Conservation (phyloP, 2,797 vertebrate genomes). For the Mormyrops boulengeri region DNA sequence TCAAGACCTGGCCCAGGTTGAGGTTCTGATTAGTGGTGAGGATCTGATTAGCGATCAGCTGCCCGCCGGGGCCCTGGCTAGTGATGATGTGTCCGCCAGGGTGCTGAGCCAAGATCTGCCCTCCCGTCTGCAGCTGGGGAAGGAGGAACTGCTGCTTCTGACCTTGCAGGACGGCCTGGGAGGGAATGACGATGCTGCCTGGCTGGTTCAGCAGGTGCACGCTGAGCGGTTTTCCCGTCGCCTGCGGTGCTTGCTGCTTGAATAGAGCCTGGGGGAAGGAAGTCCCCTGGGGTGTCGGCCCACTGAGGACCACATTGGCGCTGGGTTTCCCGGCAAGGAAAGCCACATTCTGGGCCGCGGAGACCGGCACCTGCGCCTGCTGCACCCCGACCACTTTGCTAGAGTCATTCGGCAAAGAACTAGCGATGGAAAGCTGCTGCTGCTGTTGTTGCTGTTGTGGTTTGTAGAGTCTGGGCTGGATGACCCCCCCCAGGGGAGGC, state of each 20-base stretch:
- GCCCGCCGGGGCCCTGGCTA: slow-evolving; percentile 75
- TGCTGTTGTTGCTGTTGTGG: slow-evolving; percentile 23
- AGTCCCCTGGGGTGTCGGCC: slow-evolving; percentile 57
- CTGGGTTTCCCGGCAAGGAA: slow-evolving; percentile 82
- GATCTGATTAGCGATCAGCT: slow-evolving; percentile 82
- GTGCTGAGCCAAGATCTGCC: slow-evolving; percentile 81
- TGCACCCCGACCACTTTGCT: slow-evolving; percentile 64
- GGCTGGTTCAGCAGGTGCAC: slow-evolving; percentile 86
- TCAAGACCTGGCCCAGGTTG: slow-evolving; percentile 78
- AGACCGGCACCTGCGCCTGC: slow-evolving; percentile 57
- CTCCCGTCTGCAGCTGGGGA: slow-evolving; percentile 75
- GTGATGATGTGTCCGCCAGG: slow-evolving; percentile 75
- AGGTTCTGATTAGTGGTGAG: slow-evolving; percentile 84
- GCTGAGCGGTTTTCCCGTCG: slow-evolving; percentile 80
- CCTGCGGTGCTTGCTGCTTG: slow-evolving; percentile 70
- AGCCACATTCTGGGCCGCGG: slow-evolving; percentile 76
- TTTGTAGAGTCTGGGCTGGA: slow-evolving; percentile 74
- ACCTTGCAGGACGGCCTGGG: slow-evolving; percentile 76
- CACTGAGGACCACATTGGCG: slow-evolving; percentile 79
- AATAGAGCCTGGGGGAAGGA: slow-evolving; percentile 71
- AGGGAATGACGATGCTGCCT: slow-evolving; percentile 89
- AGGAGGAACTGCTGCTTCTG: slow-evolving; percentile 90
- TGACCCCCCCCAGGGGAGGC: slow-evolving; percentile 67
- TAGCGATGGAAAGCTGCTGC: slow-evolving; percentile 47
- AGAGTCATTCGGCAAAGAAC: slow-evolving; percentile 61